A percentile compares a stretch with the other conserved stretches of the same genome.
These are phyloP conservation scores for Leptonema lineaticorne DNA, from an alignment of 1,140 invertebrate species.

Conservation along the genomic window DNA sequence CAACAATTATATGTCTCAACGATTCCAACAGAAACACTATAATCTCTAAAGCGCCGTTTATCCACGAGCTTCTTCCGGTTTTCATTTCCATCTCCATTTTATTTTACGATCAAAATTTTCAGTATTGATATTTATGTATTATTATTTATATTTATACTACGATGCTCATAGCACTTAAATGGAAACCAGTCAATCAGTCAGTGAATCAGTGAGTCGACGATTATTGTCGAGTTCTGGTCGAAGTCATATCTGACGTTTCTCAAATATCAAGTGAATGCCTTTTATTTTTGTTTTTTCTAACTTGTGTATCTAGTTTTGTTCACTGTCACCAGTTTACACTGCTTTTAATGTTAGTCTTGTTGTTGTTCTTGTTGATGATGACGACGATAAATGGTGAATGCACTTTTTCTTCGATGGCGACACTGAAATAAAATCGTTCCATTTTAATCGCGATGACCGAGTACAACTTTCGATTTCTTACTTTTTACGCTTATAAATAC, in stretches of 20 bases:
- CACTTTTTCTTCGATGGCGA: neutral
- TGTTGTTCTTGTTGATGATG: too few species aligned
- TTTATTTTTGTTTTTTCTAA: too few species aligned
- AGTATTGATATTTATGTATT: too few species aligned
- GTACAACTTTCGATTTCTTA: too few species aligned
- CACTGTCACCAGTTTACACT: neutral
- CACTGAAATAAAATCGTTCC: constrained; percentile 1
- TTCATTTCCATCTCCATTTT: neutral
- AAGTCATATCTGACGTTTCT: neutral
- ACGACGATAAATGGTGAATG: too few species aligned
- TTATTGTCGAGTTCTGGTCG: neutral
- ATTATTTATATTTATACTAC: too few species aligned
- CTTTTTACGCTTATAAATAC: too few species aligned
- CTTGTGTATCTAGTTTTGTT: too few species aligned
- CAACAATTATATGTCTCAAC: constrained; percentile 56
- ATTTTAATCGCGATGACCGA: too few species aligned
- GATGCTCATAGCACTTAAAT: neutral
- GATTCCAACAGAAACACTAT: constrained; percentile 63
- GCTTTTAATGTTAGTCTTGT: neutral
- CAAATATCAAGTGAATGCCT: neutral
- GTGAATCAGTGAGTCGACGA: neutral
- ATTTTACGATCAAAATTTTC: too few species aligned
- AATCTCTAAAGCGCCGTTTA: constrained; percentile 61
- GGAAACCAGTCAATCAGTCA: neutral
- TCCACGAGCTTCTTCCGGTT: constrained; percentile 31